Conservation (phyloP, 2,888 invertebrate genomes). For the Apomyelois bistriatella region DNA sequence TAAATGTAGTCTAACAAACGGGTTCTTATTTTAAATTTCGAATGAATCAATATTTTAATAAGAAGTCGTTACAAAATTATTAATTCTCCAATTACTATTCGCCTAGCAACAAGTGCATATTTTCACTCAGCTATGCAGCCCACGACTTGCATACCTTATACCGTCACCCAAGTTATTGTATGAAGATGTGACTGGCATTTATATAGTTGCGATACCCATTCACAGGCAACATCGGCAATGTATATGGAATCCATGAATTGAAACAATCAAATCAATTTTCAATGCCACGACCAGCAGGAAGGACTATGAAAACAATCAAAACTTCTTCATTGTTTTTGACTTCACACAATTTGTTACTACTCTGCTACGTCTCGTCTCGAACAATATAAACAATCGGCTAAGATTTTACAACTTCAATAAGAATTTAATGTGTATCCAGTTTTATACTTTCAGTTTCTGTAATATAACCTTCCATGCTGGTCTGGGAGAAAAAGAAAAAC, state of each 20-base stretch:
- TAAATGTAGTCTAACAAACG: no score
- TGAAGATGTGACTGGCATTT: conserved; percentile 1
- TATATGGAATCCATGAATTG: conserved; percentile 1
- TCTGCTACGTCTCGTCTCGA: no score
- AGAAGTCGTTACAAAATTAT: not conserved
- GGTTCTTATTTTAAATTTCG: no score
- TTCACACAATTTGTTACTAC: no score
- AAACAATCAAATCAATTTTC: conserved; percentile 3
- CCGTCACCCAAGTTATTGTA: conserved; percentile 8
- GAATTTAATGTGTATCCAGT: no score
- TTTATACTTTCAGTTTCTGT: no score
- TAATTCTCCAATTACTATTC: not conserved
- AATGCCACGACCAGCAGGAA: not conserved
- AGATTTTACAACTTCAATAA: no score
- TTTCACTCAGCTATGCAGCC: not conserved
- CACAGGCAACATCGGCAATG: not conserved
- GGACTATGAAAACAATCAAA: not conserved
- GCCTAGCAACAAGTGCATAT: not conserved
- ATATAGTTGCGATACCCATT: not conserved
- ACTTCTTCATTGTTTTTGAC: not conserved
- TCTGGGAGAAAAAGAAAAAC: no score
- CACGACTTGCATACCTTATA: not conserved
- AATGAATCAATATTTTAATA: no score
- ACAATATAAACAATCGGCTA: no score
- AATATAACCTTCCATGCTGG: no score